Conservation (phyloP, 2,797 vertebrate species). For the Spatula clypeata region DNA sequence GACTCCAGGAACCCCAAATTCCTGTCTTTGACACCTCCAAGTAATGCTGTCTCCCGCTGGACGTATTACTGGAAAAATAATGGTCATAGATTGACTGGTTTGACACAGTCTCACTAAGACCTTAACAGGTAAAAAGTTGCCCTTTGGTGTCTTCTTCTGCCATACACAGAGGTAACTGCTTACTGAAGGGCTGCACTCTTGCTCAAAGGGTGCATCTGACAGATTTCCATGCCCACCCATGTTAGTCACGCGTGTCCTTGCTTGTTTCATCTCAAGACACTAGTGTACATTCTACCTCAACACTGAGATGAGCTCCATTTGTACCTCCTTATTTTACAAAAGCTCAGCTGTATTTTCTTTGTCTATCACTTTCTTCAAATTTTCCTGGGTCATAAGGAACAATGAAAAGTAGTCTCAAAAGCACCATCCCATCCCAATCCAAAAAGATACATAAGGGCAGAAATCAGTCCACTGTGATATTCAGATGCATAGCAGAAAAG, state of each 20-base stretch:
- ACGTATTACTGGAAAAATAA: neutral
- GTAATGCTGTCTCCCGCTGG: neutral
- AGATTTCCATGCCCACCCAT: neutral
- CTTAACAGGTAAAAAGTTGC: neutral
- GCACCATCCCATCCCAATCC: neutral
- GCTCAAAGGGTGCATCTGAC: neutral
- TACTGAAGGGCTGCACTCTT: neutral
- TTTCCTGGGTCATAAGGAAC: neutral
- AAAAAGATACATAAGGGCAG: neutral
- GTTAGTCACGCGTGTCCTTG: neutral
- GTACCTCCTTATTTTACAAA: neutral
- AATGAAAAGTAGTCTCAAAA: neutral
- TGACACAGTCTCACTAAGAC: neutral
- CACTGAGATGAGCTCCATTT: neutral
- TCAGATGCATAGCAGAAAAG: neutral
- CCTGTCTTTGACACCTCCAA: neutral
- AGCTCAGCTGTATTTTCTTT: neutral
- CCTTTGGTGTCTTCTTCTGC: neutral
- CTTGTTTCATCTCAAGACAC: rapidly evolving
- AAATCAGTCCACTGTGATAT: neutral
- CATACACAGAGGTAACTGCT: neutral
- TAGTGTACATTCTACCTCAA: rapidly evolving
- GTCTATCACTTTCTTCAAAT: neutral
- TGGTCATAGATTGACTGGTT: neutral
- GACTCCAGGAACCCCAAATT: neutral